Base-by-base conservation (phyloP, 2,113 vertebrate species). In the Melanocharis versteri region DNA sequence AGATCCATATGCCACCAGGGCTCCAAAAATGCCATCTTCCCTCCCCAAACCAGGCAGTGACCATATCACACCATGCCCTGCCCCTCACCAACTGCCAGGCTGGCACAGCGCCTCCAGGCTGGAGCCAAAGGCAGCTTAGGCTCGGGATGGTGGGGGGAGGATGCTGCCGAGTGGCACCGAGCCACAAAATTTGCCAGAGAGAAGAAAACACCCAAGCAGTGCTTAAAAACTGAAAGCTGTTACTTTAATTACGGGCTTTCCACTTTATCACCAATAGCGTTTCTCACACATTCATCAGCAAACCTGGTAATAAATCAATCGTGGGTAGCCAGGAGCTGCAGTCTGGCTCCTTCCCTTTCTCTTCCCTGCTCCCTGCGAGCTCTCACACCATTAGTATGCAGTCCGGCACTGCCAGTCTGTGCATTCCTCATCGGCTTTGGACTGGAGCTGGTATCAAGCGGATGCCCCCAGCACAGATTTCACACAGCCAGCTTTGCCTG, bases 261-360 rank as follows among this genome's bases (percentile, higher is more conserved):
- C 92, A 97, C 93, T 97, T 96, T 95, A 95, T 97, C 97, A 93
- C 97, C 77, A 92, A 93, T 60, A 87, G 91, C 50, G 13, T 94
- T 97, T 92, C 97, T 97, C 97, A 97, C 96, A 96, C 96, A 95
- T 97, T 97, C 97, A 86, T 97, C 96, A 97, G 98, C 89, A 94
- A 97, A 97, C 82, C 91, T 58, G 89, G 96, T 97, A 96, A 98
- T 97, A 97, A 97, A 98, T 98, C 98, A 96, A 96, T 98, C 83
- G 92, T 6, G 57, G 82, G 90, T 79, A 98, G 97, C 96, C 98
- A 97, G 97, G 94, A 96, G 95, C 97, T 95, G 96, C 97, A 94
- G 94, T 94, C 91, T 88, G 96, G 91, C 95, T 97, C 93, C 96
- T 94, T 92, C 94, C 83, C 87, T 92, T 90, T 85, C 87, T 82